These are phyloP conservation scores for Drosophila ananassae DNA, from an alignment of 1,140 invertebrate species.

Conservation along the genomic window DNA sequence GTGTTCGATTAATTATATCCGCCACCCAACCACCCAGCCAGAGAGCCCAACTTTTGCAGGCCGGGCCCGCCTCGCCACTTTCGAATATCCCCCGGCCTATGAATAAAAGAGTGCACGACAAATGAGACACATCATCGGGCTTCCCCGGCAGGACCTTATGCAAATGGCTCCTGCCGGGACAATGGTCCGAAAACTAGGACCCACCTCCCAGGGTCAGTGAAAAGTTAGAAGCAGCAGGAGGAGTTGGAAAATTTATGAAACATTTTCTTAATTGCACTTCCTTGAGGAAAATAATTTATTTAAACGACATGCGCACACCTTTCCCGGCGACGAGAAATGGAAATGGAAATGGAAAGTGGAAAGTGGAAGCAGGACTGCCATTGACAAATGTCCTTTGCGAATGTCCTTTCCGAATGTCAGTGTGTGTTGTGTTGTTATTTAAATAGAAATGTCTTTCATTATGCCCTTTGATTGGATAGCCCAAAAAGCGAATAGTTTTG, in stretches of 20 bases:
- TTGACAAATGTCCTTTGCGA: conserved; percentile 36
- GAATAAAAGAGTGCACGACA: conserved; percentile 44
- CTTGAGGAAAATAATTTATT: conserved; percentile 83
- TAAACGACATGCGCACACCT: conserved; percentile 82
- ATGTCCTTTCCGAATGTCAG: neutral
- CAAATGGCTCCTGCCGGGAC: conserved; percentile 42
- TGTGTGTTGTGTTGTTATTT: conserved; percentile 41
- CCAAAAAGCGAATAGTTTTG: neutral
- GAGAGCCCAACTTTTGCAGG: too few species aligned
- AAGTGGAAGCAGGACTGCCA: conserved; percentile 17
- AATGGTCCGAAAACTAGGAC: conserved; percentile 10
- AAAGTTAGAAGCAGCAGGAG: conserved; percentile 51
- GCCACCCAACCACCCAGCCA: conserved; percentile 12
- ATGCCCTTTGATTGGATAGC: neutral
- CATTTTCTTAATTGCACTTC: conserved; percentile 84
- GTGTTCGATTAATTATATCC: conserved; percentile 55
- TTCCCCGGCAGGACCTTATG: conserved; percentile 21
- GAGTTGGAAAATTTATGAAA: conserved; percentile 75
- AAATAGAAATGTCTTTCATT: conserved; percentile 59
- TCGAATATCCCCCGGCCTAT: conserved; percentile 13
- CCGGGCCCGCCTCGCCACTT: conserved; percentile 4
- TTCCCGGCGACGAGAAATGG: conserved; percentile 12
- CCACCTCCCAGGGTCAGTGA: conserved; percentile 38
- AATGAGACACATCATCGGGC: conserved; percentile 50
- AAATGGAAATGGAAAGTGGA: neutral